Conservation (phyloP, 2,797 vertebrate genomes). For the Phoeniculus purpureus region DNA sequence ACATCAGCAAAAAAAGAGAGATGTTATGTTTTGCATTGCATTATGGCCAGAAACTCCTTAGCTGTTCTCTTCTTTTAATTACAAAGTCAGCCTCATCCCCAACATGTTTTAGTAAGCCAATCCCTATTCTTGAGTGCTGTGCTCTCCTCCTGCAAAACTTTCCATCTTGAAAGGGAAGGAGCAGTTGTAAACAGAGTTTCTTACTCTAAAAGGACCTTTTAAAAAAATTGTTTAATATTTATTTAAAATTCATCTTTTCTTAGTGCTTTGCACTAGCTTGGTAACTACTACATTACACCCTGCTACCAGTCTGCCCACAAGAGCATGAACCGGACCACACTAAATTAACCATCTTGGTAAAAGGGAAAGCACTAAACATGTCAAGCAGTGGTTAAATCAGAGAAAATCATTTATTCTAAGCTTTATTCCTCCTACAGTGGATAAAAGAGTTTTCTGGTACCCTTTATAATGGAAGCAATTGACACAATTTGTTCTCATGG, state of each 20-base stretch:
- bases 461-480: neutral
- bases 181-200: neutral
- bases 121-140: neutral
- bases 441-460: neutral
- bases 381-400: neutral
- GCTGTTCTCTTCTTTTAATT: neutral
- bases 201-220: neutral
- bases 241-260: fast-evolving
- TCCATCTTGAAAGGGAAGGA: neutral
- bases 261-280: neutral
- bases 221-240: neutral
- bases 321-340: neutral
- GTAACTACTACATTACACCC: neutral
- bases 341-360: neutral
- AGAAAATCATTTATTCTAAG: neutral
- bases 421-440: neutral
- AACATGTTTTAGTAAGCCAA: neutral
- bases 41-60: neutral
- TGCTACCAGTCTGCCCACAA: neutral
- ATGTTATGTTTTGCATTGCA: neutral
- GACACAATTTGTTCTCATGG: neutral
- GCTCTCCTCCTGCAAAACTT: neutral
- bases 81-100: neutral
- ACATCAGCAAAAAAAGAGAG: no score
- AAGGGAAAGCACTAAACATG: neutral